Conservation (phyloP, 1,140 invertebrate genomes). For the Cyclina sinensis region DNA sequence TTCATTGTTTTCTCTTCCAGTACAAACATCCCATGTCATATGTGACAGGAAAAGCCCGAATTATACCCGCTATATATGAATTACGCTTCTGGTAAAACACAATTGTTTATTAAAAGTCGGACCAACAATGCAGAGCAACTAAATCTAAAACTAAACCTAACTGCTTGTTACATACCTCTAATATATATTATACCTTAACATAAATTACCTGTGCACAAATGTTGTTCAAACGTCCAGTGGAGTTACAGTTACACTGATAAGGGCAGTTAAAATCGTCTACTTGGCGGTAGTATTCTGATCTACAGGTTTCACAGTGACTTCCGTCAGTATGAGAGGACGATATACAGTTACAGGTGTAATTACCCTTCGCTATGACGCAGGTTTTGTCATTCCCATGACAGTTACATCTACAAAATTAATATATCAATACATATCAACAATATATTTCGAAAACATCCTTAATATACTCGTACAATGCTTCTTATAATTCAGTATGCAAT, state of each 20-base stretch:
- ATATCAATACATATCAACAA: too few species aligned
- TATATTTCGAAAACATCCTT: too few species aligned
- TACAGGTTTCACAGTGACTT: not conserved
- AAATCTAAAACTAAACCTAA: not conserved
- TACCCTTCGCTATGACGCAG: not conserved
- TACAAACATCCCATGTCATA: too few species aligned
- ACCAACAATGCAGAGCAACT: not conserved
- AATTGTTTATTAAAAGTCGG: too few species aligned
- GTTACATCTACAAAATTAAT: conserved; percentile 1
- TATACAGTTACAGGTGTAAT: not conserved
- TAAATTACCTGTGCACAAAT: not conserved
- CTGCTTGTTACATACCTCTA: too few species aligned
- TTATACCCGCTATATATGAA: too few species aligned
- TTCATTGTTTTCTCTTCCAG: too few species aligned
- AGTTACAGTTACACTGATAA: not conserved
- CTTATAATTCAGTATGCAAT: too few species aligned
- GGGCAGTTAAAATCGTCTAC: not conserved
- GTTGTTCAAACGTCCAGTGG: not conserved
- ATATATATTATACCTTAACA: too few species aligned
- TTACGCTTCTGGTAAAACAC: too few species aligned
- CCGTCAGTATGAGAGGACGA: not conserved
- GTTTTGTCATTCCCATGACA: not conserved
- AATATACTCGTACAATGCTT: too few species aligned
- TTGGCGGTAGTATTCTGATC: not conserved
- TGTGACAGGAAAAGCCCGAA: too few species aligned